phyloP scores from a whole-genome alignment of 2,113 vertebrate genomes.

The Trematocara variabile region DNA sequence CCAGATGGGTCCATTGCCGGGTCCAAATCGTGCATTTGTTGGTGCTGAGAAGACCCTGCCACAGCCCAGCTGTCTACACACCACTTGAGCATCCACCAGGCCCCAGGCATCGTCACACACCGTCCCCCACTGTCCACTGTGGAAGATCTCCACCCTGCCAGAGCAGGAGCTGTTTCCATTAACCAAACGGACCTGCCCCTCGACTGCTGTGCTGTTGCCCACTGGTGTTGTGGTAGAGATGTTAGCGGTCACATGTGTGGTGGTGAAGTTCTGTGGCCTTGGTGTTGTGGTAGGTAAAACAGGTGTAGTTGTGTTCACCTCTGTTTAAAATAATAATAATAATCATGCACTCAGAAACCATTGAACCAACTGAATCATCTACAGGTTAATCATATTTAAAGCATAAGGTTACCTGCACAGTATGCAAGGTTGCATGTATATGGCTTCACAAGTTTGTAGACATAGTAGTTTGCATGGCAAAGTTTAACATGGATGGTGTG shows the following conservation, averaged over 20 bases:
- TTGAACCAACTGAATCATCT: neutral
- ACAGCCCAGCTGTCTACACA: neutral
- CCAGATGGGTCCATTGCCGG: fast-evolving
- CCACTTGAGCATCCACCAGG: neutral
- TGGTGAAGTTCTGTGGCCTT: neutral
- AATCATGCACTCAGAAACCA: neutral
- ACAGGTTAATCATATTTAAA: neutral
- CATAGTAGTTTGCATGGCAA: slow-evolving; percentile 40
- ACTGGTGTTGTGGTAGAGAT: neutral
- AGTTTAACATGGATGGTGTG: slow-evolving; percentile 42
- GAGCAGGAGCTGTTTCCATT: too few species aligned
- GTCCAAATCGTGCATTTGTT: fast-evolving
- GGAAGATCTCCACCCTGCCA: too few species aligned
- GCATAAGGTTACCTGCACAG: neutral
- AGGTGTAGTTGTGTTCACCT: neutral
- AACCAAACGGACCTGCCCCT: too few species aligned
- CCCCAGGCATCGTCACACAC: neutral
- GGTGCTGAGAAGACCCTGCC: slow-evolving; percentile 19
- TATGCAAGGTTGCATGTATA: fast-evolving
- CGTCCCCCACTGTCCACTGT: too few species aligned
- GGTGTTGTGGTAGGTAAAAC: neutral
- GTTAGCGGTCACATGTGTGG: fast-evolving
- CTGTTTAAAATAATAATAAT: neutral
- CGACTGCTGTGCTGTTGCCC: neutral
- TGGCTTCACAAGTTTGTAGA: slow-evolving; percentile 49